Conservation (phyloP, 2,888 invertebrate species). For the Oligia latruncula region DNA sequence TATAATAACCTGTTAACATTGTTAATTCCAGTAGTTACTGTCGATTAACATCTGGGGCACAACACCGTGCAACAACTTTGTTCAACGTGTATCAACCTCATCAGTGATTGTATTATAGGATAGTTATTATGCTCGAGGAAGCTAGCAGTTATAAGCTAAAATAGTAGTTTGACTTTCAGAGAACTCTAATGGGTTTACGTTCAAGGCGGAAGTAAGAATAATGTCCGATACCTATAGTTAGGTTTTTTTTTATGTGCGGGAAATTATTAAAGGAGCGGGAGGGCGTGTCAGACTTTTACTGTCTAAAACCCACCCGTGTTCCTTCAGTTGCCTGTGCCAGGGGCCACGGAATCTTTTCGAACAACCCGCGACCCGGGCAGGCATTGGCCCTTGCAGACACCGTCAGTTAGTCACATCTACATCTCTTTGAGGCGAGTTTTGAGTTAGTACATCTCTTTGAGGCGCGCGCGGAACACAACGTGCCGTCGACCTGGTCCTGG, state of each 20-base stretch:
- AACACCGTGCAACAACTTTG: constrained; percentile 41
- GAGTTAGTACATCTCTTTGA: no score
- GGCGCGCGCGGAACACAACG: no score
- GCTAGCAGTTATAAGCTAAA: constrained; percentile 33
- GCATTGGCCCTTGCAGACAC: no score
- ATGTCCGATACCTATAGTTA: not conserved
- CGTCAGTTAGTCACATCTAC: no score
- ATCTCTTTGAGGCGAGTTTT: no score
- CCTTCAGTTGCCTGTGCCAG: no score
- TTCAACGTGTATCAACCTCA: constrained; percentile 21
- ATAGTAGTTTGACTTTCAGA: constrained; percentile 29
- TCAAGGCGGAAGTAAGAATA: constrained; percentile 29
- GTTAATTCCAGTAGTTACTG: constrained; percentile 49
- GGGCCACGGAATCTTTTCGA: no score
- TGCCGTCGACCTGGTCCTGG: no score
- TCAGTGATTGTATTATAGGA: constrained; percentile 39
- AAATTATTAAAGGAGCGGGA: no score
- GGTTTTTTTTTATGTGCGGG: not conserved
- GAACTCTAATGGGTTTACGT: constrained; percentile 41
- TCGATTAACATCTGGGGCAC: constrained; percentile 58
- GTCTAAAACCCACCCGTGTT: no score
- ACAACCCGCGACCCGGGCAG: not conserved
- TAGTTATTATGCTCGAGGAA: constrained; percentile 38
- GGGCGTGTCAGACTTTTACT: no score
- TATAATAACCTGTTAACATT: constrained; percentile 34